Evolutionary conservation across 1,140 invertebrate genomes (phyloP).

Genomic region (Vollenhovia emeryi): DNA sequence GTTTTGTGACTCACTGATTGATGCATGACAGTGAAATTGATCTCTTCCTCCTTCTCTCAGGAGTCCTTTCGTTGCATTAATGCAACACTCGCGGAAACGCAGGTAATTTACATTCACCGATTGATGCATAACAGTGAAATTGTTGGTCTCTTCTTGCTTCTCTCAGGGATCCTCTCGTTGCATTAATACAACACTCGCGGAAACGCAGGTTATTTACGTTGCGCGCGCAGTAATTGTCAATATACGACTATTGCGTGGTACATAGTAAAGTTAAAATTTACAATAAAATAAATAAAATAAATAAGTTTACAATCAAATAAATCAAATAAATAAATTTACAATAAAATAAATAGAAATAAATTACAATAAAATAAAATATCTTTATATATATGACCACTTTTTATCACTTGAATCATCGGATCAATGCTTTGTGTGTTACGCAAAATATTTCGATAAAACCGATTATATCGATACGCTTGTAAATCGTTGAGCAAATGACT

Average conservation of each 20-base stretch:
- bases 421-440: not conserved
- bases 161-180: not conserved
- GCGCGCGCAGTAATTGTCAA: not conserved
- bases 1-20: not conserved
- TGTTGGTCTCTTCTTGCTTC: no score
- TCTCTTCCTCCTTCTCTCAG: no score
- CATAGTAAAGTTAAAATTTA: not conserved
- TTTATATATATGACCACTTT: not conserved
- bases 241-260: not conserved
- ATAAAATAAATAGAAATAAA: no score
- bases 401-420: not conserved
- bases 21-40: no score
- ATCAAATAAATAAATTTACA: no score
- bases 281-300: no score
- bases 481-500: not conserved
- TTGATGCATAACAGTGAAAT: not conserved
- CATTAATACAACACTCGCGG: not conserved
- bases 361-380: not conserved
- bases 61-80: not conserved
- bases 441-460: not conserved
- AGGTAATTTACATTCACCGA: not conserved
- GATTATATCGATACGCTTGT: not conserved
- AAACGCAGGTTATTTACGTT: not conserved
- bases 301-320: no score
- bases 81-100: not conserved